Evolutionary conservation across 2,113 vertebrate species (phyloP), one percentile per base, ranked within the genome.

Genomic region (Amia ocellicauda): DNA sequence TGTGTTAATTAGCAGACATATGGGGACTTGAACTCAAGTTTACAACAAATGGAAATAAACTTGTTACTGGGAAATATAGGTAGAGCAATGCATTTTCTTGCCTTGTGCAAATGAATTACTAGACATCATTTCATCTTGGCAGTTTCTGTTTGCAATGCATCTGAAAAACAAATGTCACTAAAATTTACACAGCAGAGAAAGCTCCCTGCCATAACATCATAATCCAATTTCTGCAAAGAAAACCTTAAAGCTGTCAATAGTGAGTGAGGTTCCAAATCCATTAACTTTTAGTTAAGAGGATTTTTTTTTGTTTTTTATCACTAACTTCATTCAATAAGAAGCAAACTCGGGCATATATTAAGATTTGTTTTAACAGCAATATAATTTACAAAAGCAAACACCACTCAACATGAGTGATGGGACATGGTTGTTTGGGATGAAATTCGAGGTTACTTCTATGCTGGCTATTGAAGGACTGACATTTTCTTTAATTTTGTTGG

Each of bases 121-220:
- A 23, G 36, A 55, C 24, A 53, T 14, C 22, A 28, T 63, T 43
- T 45, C 24, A 42, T 16, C 23, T n/a, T n/a, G 2, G 13, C 16
- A 24, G 29, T 23, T 22, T 53, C 29, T 26, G 7, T 20, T 7
- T 47, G 17, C 41, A n/a, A 27, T 17, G 58, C 22, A 49, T 42
- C 29, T 8, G 53, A 56, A 56, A 56, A 56, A 56, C 23, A 56
- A 56, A 63, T 54, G 51, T 9, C 22, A 43, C 23, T 55, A 56
- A 45, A 41, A 56, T 22, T 54, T 64, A 20, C 41, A 56, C 51
- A 29, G 52, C 40, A 54, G 36, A 24, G 40, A 17, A 3, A 64
- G 22, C 20, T 20, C 22, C 40, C 20, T 56, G 20, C 19, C 26
- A n/a, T n/a, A 27, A 52, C 42, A 24, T 40, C n/a, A 17, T 11